Conservation (phyloP, 2,113 vertebrate species). For the Ivindomyrus marchei region DNA sequence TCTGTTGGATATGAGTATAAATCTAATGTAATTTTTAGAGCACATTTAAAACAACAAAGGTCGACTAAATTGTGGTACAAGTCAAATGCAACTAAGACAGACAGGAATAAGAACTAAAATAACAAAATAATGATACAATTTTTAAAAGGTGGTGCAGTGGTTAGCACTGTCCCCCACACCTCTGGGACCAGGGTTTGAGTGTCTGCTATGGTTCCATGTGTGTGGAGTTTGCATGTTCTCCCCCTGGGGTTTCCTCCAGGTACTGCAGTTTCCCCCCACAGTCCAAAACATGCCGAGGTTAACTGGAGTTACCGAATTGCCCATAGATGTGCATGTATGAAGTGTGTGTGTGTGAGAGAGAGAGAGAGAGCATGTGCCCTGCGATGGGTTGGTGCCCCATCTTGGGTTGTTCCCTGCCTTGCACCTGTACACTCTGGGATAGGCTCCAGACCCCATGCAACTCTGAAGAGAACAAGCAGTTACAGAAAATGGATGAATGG, state of each 20-base stretch:
- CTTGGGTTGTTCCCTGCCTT: background rate
- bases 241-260: background rate
- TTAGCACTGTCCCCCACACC: background rate
- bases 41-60: background rate
- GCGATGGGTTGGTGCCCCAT: background rate
- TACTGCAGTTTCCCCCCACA: background rate
- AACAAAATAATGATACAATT: background rate
- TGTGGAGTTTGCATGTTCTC: background rate
- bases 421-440: background rate
- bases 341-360: no score
- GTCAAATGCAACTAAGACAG: background rate
- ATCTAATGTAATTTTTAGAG: background rate
- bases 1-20: background rate
- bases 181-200: background rate
- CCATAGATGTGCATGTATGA: no score
- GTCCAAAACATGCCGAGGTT: background rate
- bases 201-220: background rate
- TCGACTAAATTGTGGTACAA: background rate
- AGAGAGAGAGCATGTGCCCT: no score
- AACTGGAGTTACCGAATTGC: background rate
- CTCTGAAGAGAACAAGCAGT: background rate
- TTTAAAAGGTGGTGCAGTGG: background rate
- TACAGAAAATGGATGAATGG: no score
- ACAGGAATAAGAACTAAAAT: background rate
- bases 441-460: background rate